A percentile compares a stretch with the other conserved stretches of the same genome.
Evolutionary conservation across 1,140 invertebrate genomes (phyloP).

Genomic region (Bombus consobrinus): DNA sequence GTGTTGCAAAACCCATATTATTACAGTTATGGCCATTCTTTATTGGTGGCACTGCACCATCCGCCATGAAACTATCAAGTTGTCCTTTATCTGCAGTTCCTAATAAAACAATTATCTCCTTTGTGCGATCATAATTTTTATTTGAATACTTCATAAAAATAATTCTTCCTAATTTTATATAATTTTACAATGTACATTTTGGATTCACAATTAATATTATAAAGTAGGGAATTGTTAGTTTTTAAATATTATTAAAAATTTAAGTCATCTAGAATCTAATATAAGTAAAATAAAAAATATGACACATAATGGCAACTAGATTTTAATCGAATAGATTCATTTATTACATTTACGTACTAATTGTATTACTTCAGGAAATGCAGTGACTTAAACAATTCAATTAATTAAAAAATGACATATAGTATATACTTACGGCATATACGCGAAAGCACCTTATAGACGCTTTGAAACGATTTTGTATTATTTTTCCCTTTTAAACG

Average conservation of each 20-base stretch:
- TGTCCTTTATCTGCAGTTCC: constrained; percentile 80
- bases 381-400: background rate
- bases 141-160: background rate
- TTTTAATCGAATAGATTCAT: background rate
- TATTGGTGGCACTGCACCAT: constrained; percentile 75
- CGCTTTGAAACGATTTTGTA: constrained; percentile 79
- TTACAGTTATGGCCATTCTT: constrained; percentile 78
- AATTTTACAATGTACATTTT: background rate
- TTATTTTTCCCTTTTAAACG: constrained; percentile 81
- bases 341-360: background rate
- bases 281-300: background rate
- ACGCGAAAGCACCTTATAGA: constrained; percentile 81
- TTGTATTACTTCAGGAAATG: background rate
- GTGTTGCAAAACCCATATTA: constrained; percentile 75
- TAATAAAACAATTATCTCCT: constrained; percentile 44
- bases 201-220: background rate
- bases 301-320: background rate
- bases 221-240: background rate
- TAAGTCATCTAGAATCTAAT: background rate
- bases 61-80: constrained; percentile 82
- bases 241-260: background rate
- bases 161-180: background rate
- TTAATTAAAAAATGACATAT: constrained; percentile 14
- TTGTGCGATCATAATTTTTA: background rate
- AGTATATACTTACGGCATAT: constrained; percentile 80